These are phyloP conservation scores for Pteruthius melanotis DNA, from an alignment of 2,113 vertebrate genomes.

Conservation along the genomic window DNA sequence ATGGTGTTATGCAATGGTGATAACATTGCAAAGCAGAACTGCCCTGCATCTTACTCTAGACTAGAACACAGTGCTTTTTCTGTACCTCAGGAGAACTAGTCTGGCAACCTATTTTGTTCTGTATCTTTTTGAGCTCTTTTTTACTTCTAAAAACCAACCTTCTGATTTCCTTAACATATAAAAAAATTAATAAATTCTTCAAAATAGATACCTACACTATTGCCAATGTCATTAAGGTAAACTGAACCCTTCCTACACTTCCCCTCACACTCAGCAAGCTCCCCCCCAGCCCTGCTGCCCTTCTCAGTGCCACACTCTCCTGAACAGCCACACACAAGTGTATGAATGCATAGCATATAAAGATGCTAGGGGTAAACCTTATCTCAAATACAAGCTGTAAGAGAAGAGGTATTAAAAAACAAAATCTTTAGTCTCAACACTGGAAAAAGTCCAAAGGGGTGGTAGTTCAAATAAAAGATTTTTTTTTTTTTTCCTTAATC, in stretches of 20 bases:
- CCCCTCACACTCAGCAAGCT: neutral
- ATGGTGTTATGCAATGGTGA: neutral
- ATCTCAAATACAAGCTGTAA: neutral
- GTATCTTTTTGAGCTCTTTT: neutral
- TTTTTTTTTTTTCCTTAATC: neutral
- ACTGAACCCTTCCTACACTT: neutral
- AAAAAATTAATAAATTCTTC: neutral
- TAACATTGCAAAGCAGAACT: neutral
- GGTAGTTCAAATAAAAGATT: neutral
- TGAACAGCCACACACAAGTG: neutral
- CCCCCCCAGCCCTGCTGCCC: neutral
- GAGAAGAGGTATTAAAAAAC: neutral
- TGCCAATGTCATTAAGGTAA: neutral
- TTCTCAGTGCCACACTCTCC: neutral
- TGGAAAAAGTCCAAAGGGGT: neutral
- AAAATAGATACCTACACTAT: neutral
- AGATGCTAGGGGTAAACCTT: neutral
- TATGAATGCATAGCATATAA: neutral
- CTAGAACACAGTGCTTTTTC: neutral
- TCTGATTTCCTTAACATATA: neutral
- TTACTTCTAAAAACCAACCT: neutral
- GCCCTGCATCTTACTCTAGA: neutral
- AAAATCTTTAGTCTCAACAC: neutral
- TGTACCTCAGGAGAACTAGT: neutral
- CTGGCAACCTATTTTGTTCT: neutral